Percentiles rank a stretch among this genome's conserved stretches.
Conservation (phyloP, 2,888 invertebrate species). For the Synergus laeviventris region DNA sequence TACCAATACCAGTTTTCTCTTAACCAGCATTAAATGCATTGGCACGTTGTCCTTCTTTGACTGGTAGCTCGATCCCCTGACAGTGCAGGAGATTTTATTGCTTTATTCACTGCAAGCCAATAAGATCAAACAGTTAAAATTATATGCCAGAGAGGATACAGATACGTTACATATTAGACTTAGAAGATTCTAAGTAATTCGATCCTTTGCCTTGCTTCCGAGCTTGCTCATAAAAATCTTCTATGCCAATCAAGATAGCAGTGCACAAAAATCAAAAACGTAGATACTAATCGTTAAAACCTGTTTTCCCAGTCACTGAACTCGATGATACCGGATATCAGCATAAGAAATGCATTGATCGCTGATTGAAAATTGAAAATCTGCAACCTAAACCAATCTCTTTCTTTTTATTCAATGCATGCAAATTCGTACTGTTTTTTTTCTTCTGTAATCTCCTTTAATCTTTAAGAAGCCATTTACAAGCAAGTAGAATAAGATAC, state of each 20-base stretch:
- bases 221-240: not conserved
- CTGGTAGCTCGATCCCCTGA: slow-evolving; percentile 39
- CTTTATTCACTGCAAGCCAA: not conserved
- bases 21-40: slow-evolving; percentile 64
- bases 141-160: not conserved
- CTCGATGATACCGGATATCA: slow-evolving; percentile 5
- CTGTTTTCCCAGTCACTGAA: not conserved
- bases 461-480: too few species aligned
- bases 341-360: not conserved
- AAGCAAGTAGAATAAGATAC: too few species aligned
- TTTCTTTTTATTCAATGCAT: not conserved
- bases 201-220: not conserved
- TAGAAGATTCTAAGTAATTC: not conserved
- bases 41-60: slow-evolving; percentile 60
- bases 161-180: not conserved
- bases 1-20: slow-evolving; percentile 62
- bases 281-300: not conserved
- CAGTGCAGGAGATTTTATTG: not conserved
- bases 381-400: not conserved
- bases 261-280: not conserved
- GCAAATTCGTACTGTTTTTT: not conserved
- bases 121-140: not conserved
- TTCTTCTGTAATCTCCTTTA: not conserved
- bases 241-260: slow-evolving; percentile 7
- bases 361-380: not conserved